Evolutionary conservation across 2,888 invertebrate genomes (phyloP).

Genomic region (Sesia apiformis): DNA sequence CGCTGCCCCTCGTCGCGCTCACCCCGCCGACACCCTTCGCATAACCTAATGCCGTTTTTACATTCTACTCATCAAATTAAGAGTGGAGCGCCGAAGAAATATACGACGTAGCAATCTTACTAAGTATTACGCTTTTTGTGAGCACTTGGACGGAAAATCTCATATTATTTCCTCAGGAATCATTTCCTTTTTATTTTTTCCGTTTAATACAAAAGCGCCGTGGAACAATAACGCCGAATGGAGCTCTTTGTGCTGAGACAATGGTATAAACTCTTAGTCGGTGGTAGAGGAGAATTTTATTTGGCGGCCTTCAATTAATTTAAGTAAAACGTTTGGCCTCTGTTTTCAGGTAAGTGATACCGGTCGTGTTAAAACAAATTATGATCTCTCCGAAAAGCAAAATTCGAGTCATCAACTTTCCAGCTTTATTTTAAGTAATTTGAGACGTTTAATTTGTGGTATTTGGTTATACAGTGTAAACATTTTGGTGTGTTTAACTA

Average conservation of each 20-base stretch:
- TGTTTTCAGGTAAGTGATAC: slow-evolving; percentile 3
- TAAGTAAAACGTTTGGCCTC: slow-evolving; percentile 22
- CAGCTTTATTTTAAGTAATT: no score
- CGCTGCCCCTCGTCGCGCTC: slow-evolving; percentile 9
- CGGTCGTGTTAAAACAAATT: no score
- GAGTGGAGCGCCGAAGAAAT: slow-evolving; percentile 39
- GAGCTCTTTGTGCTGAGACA: slow-evolving; percentile 40
- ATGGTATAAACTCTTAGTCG: slow-evolving; percentile 29
- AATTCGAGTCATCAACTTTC: no score
- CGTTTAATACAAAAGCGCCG: slow-evolving; percentile 30
- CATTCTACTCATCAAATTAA: slow-evolving; percentile 57
- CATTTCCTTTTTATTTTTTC: slow-evolving; percentile 26
- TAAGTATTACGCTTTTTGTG: slow-evolving; percentile 32
- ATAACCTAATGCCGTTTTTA: slow-evolving; percentile 53
- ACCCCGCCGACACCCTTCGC: slow-evolving; percentile 18
- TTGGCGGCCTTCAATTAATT: slow-evolving; percentile 41
- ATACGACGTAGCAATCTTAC: slow-evolving; percentile 42
- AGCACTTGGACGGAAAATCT: slow-evolving; percentile 36
- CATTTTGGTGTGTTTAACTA: no score
- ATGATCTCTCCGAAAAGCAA: no score
- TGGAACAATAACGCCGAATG: slow-evolving; percentile 39
- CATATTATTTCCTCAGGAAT: slow-evolving; percentile 42
- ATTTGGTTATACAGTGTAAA: no score
- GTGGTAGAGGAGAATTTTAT: slow-evolving; percentile 21
- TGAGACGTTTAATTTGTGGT: no score